Evolutionary conservation across 1,140 invertebrate species (phyloP).

Genomic region (Meloidogyne exigua): DNA sequence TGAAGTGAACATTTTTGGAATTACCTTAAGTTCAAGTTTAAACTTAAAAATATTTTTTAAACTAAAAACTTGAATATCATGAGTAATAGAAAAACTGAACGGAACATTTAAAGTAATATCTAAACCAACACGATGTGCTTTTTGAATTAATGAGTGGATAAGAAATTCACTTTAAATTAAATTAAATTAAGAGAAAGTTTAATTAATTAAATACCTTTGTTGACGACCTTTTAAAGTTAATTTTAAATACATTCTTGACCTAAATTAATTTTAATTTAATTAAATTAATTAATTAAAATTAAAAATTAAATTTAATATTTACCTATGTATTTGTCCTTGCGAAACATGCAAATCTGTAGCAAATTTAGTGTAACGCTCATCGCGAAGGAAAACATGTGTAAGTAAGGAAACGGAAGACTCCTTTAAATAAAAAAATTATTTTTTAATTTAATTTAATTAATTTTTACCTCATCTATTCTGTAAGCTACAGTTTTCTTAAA

Average conservation of each 20-base stretch:
- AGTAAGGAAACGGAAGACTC: slow-evolving; percentile 46
- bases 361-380: slow-evolving; percentile 39
- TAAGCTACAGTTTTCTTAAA: slow-evolving; percentile 34
- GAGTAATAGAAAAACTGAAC: slow-evolving; percentile 35
- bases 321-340: slow-evolving; percentile 42
- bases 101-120: slow-evolving; percentile 37
- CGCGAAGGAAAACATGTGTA: slow-evolving; percentile 38
- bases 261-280: background rate
- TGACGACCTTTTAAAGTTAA: slow-evolving; percentile 37
- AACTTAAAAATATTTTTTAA: background rate
- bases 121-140: slow-evolving; percentile 27
- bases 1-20: background rate
- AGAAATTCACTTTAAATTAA: slow-evolving; percentile 34
- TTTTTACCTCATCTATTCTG: slow-evolving; percentile 11
- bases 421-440: too few species aligned
- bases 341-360: slow-evolving; percentile 43
- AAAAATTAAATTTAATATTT: background rate
- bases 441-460: too few species aligned
- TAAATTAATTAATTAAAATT: background rate
- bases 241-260: slow-evolving; percentile 49
- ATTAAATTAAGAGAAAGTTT: background rate
- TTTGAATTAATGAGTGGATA: slow-evolving; percentile 21
- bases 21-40: slow-evolving; percentile 6
- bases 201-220: slow-evolving; percentile 29
- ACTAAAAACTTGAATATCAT: slow-evolving; percentile 41